Evolutionary conservation across 2,113 vertebrate species (phyloP).

Genomic region (Reinhardtius hippoglossoides): DNA sequence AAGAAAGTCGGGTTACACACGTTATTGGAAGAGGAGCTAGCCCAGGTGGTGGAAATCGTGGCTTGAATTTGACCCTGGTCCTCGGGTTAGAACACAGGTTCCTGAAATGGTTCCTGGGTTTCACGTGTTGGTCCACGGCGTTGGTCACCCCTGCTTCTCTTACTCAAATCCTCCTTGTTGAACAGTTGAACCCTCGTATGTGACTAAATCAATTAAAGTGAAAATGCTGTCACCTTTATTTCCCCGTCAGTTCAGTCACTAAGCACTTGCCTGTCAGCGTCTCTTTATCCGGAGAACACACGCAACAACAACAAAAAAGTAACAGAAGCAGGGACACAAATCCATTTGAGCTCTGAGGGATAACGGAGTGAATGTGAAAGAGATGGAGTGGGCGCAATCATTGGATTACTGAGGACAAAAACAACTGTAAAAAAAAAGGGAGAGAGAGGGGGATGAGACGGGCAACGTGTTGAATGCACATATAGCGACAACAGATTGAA

Average conservation of each 20-base stretch:
- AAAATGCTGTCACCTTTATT: slow-evolving; percentile 16
- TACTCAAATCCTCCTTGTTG: neutral
- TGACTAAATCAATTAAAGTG: neutral
- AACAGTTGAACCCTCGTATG: neutral
- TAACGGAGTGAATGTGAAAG: slow-evolving; percentile 34
- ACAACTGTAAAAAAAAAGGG: neutral
- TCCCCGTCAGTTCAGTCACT: slow-evolving; percentile 5
- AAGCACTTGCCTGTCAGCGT: slow-evolving; percentile 9
- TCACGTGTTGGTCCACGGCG: no score
- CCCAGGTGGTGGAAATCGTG: no score
- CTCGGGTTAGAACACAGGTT: no score
- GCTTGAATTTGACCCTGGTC: no score
- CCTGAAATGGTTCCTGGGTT: no score
- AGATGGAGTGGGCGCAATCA: slow-evolving; percentile 24
- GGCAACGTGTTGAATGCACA: slow-evolving; percentile 12
- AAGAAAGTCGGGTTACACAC: no score
- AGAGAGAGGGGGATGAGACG: slow-evolving; percentile 5
- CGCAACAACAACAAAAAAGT: slow-evolving; percentile 8
- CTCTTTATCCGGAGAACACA: slow-evolving; percentile 24
- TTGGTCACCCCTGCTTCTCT: no score
- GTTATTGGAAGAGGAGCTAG: no score
- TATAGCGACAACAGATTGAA: slow-evolving; percentile 50
- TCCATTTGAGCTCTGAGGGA: slow-evolving; percentile 35
- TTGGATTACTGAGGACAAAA: slow-evolving; percentile 31
- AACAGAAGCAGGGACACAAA: slow-evolving; percentile 4